Evolutionary conservation across 2,797 vertebrate species (phyloP), one percentile per base, ranked within the genome.

Genomic region (Triplophysa bombifrons): DNA sequence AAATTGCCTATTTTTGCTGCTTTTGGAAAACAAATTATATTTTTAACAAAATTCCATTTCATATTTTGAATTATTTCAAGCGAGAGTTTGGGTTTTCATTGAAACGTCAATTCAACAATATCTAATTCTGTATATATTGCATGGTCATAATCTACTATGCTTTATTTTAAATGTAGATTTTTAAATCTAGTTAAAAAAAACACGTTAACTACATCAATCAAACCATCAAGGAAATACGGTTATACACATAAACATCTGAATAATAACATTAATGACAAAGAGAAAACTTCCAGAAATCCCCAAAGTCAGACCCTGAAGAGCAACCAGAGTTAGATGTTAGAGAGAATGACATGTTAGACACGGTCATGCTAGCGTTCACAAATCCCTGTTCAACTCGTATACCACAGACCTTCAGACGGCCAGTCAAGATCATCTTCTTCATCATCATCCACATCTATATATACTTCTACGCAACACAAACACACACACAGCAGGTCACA

Each of bases 391-490:
- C 19, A 17, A 55, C 17, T 56, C 8, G 22, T 66, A 55, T 65
- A 56, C 51, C 61, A 30, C 30, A 48, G 77, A 80, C 77, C 69
- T 80, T 80, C 34, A 19, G 70, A 72, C 1, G 58, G 46, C 20
- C 30, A 44, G 30, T 27, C 67, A 63, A 63, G 44, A 64, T 69
- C 41, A 69, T 76, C 75, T 8, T 76, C 74, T 19, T 70, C 67
- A 48, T 48, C 46, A 16, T 46, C 19, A 72, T 72, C 77, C 60
- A 80, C 38, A 66, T 66, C 69, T 73, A 80, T 67, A 73, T 56
- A 66, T 34, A 73, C 77, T 51, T 67, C 69, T 80, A 73, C 2
- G 58, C 50, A 65, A 66, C 68, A 79, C 20, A 72, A 9, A 69
- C 64, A 61, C 65, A 77, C 65, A 77, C 2, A 67, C 4, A 30